These are phyloP conservation scores for Craniophora ligustri DNA, from an alignment of 2,888 invertebrate genomes.

Conservation along the genomic window DNA sequence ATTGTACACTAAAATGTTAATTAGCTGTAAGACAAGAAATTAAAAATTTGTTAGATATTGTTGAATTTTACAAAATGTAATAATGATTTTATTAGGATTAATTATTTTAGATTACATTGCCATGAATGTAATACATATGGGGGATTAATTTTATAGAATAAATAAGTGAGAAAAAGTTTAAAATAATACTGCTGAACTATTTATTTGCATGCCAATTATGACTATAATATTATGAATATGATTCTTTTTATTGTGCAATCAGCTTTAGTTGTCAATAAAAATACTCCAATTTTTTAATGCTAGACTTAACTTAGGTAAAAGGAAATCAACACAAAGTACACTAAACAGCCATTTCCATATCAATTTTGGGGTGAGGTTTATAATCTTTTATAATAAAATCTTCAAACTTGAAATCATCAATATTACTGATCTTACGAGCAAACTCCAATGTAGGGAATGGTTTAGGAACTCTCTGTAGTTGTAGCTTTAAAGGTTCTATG, in stretches of 20 bases:
- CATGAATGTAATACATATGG: constrained; percentile 67
- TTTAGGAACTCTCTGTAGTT: constrained; percentile 93
- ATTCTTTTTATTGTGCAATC: no score
- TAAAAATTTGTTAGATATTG: constrained; percentile 73
- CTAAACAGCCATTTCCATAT: constrained; percentile 97
- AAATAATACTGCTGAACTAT: constrained; percentile 31
- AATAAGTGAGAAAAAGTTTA: constrained; percentile 62
- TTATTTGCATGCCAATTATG: constrained; percentile 10
- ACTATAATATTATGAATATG: no score
- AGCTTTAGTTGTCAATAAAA: no score
- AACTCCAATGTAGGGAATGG: constrained; percentile 95
- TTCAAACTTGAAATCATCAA: constrained; percentile 95
- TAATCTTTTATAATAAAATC: constrained; percentile 96
- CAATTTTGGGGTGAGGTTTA: constrained; percentile 95
- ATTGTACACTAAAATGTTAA: constrained; percentile 61
- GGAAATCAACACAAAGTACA: not conserved
- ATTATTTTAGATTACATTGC: constrained; percentile 71
- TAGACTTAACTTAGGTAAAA: not conserved
- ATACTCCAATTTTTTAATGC: not conserved
- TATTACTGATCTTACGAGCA: constrained; percentile 91
- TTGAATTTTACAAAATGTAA: constrained; percentile 73
- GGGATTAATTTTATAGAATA: constrained; percentile 73
- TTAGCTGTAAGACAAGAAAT: constrained; percentile 71
- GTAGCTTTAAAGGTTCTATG: constrained; percentile 93
- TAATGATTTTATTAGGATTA: constrained; percentile 67